Percentiles rank a stretch among this genome's conserved stretches.
Conservation (phyloP, 2,113 vertebrate genomes). For the Pongo abelii region DNA sequence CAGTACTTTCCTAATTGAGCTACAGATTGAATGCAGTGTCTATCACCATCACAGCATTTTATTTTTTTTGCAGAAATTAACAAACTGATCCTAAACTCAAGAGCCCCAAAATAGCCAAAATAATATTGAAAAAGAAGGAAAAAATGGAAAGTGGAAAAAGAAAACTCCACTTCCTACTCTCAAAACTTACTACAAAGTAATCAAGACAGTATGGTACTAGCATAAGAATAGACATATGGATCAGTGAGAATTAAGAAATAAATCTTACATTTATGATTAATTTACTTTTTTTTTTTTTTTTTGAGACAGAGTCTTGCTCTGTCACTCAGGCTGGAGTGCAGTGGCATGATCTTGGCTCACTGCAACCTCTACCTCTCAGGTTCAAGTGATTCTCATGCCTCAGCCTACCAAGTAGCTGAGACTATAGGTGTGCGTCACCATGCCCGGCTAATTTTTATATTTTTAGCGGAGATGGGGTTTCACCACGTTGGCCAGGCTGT, state of each 20-base stretch:
- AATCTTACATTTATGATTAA: background rate
- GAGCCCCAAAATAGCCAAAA: background rate
- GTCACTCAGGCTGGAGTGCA: too few species aligned
- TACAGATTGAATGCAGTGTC: background rate
- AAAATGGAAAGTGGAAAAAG: background rate
- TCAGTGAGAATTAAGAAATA: background rate
- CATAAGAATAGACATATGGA: background rate
- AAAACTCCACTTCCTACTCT: background rate
- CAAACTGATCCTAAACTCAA: background rate
- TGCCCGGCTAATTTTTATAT: too few species aligned
- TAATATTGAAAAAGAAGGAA: background rate
- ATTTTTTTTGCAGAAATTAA: background rate
- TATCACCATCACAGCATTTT: background rate
- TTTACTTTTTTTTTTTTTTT: background rate
- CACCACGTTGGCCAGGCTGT: too few species aligned
- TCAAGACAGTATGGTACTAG: background rate
- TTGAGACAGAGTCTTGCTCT: too few species aligned
- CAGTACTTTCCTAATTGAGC: background rate
- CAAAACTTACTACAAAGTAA: background rate
- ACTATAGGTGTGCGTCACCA: too few species aligned
- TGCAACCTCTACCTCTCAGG: too few species aligned
- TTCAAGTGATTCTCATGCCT: too few species aligned
- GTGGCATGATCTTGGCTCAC: too few species aligned
- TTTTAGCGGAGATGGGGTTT: too few species aligned
- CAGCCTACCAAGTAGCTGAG: too few species aligned